Base-by-base conservation (phyloP, 2,888 invertebrate species). In the Automeris io region DNA sequence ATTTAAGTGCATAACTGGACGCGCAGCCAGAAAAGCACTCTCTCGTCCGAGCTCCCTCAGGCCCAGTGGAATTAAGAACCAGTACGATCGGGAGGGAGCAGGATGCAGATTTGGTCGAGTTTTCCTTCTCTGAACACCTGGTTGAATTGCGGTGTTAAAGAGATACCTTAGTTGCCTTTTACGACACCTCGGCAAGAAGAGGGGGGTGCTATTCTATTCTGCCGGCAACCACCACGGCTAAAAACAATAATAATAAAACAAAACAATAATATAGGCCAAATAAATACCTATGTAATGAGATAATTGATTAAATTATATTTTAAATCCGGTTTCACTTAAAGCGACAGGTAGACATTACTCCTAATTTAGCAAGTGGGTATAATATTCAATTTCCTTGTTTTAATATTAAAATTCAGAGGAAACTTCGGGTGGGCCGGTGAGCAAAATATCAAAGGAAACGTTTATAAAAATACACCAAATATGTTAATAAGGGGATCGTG, bases 291-390 rank as follows among this genome's bases (percentile, higher is more conserved):
- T 16, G 5, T 34, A 26, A 24, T 39, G 25, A 18, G 16, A 9
- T 39, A 39, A 34, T 34, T 34, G 29, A 39, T 33, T 5, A 22
- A 34, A 34, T 39, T 34, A 39, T 29, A 34, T 39, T 22, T 16
- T 16, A 34, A 34, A 39, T 33, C 39, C 22, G 39, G 39, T 34
- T 39, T 39, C 29, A 39, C 39, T 39, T 34, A 26, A 13, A 34
- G 25, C 26, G 34, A 26, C 24, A 29, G 29, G 16, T 29, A n/a
- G 29, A 29, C 13, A 29, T 34, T 34, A 21, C 22, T 23, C 9
- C 13, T 11, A 29, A 39, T 23, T 33, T 34, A 26, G 18, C 34
- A 29, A 34, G 5, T 21, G 13, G 29, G 26, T 33, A 34, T 11
- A 37, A 18, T 34, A 39, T 39, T 34, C 18, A 34, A 39, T 39